Percentiles rank a stretch among this genome's conserved stretches.
These are phyloP conservation scores for Bombycilla garrulus DNA, from an alignment of 2,113 vertebrate species.

Conservation along the genomic window DNA sequence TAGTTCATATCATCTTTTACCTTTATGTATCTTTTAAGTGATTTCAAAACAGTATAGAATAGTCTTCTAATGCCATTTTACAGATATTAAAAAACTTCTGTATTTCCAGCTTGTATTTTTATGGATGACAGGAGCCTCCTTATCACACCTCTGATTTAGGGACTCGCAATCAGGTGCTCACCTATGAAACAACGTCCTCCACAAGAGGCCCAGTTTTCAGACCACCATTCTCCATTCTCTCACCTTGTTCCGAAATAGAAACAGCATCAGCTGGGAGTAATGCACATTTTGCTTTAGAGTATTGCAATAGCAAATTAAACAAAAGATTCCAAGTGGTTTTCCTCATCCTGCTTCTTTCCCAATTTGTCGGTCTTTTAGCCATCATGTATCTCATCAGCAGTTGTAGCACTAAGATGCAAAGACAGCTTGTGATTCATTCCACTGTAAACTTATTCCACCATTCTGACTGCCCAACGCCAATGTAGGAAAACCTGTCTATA, in stretches of 20 bases:
- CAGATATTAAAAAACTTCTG: not conserved
- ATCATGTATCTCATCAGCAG: not conserved
- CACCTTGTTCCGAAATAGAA: not conserved
- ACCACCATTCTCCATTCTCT: not conserved
- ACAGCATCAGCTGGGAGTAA: not conserved
- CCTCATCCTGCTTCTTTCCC: not conserved
- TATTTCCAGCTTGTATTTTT: not conserved
- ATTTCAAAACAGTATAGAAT: not conserved
- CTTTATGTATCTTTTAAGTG: not conserved
- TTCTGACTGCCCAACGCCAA: not conserved
- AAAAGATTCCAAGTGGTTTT: not conserved
- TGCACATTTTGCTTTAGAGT: not conserved
- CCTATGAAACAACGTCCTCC: not conserved
- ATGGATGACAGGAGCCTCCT: not conserved
- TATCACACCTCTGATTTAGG: not conserved
- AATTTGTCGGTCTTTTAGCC: not conserved
- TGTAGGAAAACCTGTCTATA: not conserved
- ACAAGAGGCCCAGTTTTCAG: not conserved
- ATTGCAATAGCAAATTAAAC: not conserved
- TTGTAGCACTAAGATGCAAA: not conserved
- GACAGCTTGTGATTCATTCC: not conserved
- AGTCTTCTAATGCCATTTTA: not conserved
- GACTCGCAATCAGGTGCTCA: not conserved
- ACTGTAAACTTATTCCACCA: not conserved
- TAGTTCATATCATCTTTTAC: not conserved